Base-by-base conservation (phyloP, 2,888 invertebrate species). In the Zaprionus obscuricornis region DNA sequence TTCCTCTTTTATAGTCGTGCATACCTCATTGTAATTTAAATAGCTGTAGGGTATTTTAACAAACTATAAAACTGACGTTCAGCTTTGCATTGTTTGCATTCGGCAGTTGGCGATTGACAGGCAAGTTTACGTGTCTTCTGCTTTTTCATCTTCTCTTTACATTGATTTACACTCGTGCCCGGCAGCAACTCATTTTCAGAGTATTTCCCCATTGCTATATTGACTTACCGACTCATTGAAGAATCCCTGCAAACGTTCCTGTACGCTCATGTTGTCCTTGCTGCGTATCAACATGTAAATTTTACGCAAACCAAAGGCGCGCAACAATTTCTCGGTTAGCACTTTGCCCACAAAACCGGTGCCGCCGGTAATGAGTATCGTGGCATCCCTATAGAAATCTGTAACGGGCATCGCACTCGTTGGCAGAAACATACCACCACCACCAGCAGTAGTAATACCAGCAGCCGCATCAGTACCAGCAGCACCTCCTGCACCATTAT, bases 261-360 rank as follows among this genome's bases (percentile, higher is more conserved):
- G 82, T 8, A 88, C 86, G 52, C 74, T 87, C 86, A 87, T 79
- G 63, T 89, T 88, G 65, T 90, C 86, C 81, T 90, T 90, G 64
- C 86, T 79, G 42, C 90, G 88, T 71, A 90, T 89, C 66, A 90
- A 65, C 85, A 90, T 86, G 78, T 88, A 90, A 77, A 90, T 89
- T 75, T 84, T 88, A 65, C 87, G 87, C 54, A 90, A 67, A 40
- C 88, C 83, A 79, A 90, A 90, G 50, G 87, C 68, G 64, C 87
- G 86, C 57, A 90, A 76, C 63, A 90, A 75, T 71, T 90, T 90
- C 71, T 90, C 88, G 65, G 89, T 89, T 33, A 90, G 78, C 64
- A 90, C 89, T 71, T 90, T 90, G 39, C 90, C 90, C 70, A 90
- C 85, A 67, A 90, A 90, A 22, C 90, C 90, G 8, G 90, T 90